phyloP scores from a whole-genome alignment of 2,888 invertebrate genomes.

The Byasa hedistus region DNA sequence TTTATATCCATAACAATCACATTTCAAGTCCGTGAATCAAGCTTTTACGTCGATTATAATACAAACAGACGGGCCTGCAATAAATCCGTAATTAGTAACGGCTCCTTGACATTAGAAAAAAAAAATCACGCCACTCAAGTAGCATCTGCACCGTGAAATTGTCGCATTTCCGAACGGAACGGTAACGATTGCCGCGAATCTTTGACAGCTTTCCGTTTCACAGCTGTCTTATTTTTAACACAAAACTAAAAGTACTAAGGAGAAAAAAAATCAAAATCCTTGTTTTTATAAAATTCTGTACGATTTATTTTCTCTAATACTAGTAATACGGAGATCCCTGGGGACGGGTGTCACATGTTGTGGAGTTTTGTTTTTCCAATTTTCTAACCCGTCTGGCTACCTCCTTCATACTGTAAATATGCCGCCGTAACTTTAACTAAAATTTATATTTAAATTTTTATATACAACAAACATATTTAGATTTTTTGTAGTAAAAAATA shows the following conservation, averaged over 20 bases:
- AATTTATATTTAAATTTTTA: too few relatives aligned
- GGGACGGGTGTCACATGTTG: too few relatives aligned
- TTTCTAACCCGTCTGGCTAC: too few relatives aligned
- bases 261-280: background rate
- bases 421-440: too few relatives aligned
- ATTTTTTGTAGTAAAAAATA: too few relatives aligned
- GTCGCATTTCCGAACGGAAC: slow-evolving; percentile 40
- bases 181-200: slow-evolving; percentile 34
- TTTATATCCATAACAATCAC: background rate
- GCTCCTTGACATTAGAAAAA: slow-evolving; percentile 47
- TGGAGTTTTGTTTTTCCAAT: too few relatives aligned
- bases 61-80: slow-evolving; percentile 33
- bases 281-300: background rate
- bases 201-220: slow-evolving; percentile 31
- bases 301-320: background rate
- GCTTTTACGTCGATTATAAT: slow-evolving; percentile 33
- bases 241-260: background rate
- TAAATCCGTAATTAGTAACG: slow-evolving; percentile 49
- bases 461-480: too few relatives aligned
- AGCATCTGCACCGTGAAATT: slow-evolving; percentile 65
- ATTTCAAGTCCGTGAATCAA: background rate
- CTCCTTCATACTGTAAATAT: too few relatives aligned
- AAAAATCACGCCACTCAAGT: slow-evolving; percentile 52
- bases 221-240: slow-evolving; percentile 36
- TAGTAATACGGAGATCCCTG: background rate